Conservation (phyloP, 2,888 invertebrate genomes). For the Ornithoptera priamus region DNA sequence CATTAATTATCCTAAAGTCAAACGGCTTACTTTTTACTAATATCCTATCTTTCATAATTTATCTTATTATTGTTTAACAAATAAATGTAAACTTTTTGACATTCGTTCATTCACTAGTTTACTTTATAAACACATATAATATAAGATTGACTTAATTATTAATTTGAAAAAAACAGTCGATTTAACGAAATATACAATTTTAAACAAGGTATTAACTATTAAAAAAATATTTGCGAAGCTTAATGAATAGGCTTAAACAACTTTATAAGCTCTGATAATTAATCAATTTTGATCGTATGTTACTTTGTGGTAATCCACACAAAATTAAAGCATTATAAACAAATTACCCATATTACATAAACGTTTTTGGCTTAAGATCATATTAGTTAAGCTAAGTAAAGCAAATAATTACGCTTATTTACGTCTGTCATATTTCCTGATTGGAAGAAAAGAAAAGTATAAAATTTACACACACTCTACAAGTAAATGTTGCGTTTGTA, state of each 20-base stretch:
- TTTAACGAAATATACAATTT: not conserved
- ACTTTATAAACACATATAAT: not conserved
- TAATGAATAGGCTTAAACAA: constrained; percentile 5
- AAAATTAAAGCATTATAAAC: constrained; percentile 7
- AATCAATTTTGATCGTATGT: constrained; percentile 2
- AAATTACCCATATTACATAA: not conserved
- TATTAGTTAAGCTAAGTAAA: not conserved
- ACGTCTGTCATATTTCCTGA: too few species aligned
- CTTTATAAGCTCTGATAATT: constrained; percentile 21
- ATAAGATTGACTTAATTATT: not conserved
- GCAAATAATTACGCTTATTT: too few species aligned
- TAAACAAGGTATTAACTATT: constrained; percentile 1
- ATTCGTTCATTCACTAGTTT: not conserved
- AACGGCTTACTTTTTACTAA: too few species aligned
- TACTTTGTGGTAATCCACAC: constrained; percentile 6
- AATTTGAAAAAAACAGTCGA: not conserved
- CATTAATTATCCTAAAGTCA: too few species aligned
- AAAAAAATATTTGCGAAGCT: constrained; percentile 8
- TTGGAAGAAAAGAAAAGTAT: too few species aligned
- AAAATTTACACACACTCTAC: too few species aligned
- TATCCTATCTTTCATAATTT: not conserved
- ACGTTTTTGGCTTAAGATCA: not conserved
- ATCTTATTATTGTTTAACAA: not conserved
- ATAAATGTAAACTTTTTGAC: not conserved
- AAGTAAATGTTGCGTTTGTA: too few species aligned